Evolutionary conservation across 2,888 invertebrate species (phyloP).

Genomic region (Agapetus fuscipes): DNA sequence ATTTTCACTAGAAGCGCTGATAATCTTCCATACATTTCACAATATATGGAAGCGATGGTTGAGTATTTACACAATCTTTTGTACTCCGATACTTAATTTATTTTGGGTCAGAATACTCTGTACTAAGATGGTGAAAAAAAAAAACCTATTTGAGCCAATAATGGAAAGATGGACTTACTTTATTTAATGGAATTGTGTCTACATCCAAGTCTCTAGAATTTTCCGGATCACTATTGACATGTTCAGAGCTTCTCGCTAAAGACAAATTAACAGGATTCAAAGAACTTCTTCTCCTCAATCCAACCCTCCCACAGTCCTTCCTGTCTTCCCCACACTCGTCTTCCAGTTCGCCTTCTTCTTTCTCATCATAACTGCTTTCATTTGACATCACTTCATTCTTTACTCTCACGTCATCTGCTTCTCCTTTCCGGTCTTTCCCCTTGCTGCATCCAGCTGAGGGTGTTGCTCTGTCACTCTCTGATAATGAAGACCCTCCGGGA

Average conservation of each 20-base stretch:
- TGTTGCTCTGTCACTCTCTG: slow-evolving; percentile 41
- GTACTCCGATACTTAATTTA: no score
- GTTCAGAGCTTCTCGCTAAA: slow-evolving; percentile 46
- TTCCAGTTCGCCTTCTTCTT: slow-evolving; percentile 39
- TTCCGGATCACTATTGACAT: slow-evolving; percentile 48
- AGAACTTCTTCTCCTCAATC: slow-evolving; percentile 59
- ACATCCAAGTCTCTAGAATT: slow-evolving; percentile 46
- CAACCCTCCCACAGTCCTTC: slow-evolving; percentile 40
- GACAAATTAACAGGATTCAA: slow-evolving; percentile 78
- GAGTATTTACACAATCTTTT: no score
- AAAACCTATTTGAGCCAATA: no score
- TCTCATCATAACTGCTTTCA: slow-evolving; percentile 41
- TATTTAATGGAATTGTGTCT: slow-evolving; percentile 41
- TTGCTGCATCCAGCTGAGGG: slow-evolving; percentile 43
- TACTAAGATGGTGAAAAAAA: no score
- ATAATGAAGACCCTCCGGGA: slow-evolving; percentile 42
- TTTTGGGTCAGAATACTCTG: no score
- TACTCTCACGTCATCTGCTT: slow-evolving; percentile 39
- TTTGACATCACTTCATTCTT: slow-evolving; percentile 46
- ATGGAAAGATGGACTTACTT: slow-evolving; percentile 36
- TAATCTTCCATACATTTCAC: no score
- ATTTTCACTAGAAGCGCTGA: no score
- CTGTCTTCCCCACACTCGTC: slow-evolving; percentile 39
- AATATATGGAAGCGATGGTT: no score
- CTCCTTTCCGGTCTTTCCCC: slow-evolving; percentile 34